Evolutionary conservation across 2,113 vertebrate genomes (phyloP), one percentile per base, ranked within the genome.

Genomic region (Xerus inauris): DNA sequence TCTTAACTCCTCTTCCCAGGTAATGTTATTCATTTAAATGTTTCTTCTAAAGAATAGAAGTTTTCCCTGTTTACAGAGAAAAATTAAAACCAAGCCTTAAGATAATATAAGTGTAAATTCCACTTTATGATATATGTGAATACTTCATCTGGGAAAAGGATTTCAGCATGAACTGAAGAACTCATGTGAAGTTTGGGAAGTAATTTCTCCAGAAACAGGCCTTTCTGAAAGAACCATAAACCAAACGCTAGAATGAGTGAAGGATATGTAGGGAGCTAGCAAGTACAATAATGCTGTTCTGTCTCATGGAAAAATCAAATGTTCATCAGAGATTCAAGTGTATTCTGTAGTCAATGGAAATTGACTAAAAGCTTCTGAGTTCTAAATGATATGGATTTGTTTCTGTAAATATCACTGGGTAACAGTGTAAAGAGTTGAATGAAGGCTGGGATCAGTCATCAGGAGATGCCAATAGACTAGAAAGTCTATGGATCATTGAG

Each of bases 281-380:
- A 59, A 62, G 64, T 62, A 80, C 35, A 71, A 28, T 80, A 91
- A n/a, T 72, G 67, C 54, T 73, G 16, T 72, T 86, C 42, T 80
- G n/a, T 69, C 9, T 62, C n/a, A 35, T 87, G n/a, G 51, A 38
- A 94, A 51, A 86, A 32, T n/a, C 20, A 35, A 28, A 13, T 47
- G 24, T 83, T 89, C 72, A 30, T 51, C 42, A 87, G 65, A 87
- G 28, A 95, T 65, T 95, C 80, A 30, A 75, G 65, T 81, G 13
- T 75, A 38, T 87, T 87, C 16, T 73, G 1, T 72, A 45, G 54
- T 80, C 64, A 91, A n/a, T 73, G 7, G 30, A 20, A 71, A 71
- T 8, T 59, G 13, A 80, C 24, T 65, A 49, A 87, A 72, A 65
- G 24, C 38, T 51, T 73, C 16, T 82, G 67, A 89, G 64, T 87